A percentile compares a stretch with the other conserved stretches of the same genome.
Conservation (phyloP, 2,113 vertebrate genomes). For the Micromys minutus region DNA sequence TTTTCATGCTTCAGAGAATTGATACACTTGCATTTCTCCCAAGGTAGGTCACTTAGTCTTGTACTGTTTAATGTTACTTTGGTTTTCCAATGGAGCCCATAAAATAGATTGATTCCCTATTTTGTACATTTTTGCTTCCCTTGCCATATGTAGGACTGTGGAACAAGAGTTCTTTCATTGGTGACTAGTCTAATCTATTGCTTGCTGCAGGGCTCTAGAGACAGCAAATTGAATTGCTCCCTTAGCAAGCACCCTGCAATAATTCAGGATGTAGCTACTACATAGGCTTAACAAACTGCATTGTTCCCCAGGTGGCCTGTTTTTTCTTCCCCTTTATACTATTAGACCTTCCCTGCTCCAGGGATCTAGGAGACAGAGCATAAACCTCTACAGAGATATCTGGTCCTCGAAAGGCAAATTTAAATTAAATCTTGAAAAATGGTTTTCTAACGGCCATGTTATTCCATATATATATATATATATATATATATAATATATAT, state of each 20-base stretch:
- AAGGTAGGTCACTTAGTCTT: slow-evolving; percentile 59
- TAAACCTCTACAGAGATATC: neutral
- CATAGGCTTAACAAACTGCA: slow-evolving; percentile 50
- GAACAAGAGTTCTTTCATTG: slow-evolving; percentile 36
- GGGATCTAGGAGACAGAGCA: neutral
- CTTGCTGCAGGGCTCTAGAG: slow-evolving; percentile 60
- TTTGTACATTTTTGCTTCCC: slow-evolving; percentile 38
- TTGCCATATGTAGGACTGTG: slow-evolving; percentile 22
- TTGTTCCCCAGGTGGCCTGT: slow-evolving; percentile 57
- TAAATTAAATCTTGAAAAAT: neutral
- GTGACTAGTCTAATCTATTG: slow-evolving; percentile 66
- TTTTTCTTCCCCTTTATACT: neutral
- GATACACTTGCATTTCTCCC: slow-evolving; percentile 60
- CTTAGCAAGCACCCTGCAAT: slow-evolving; percentile 45
- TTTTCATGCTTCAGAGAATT: slow-evolving; percentile 63
- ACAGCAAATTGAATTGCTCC: slow-evolving; percentile 62
- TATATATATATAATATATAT: too few relatives aligned
- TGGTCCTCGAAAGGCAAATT: neutral
- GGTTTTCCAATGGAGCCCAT: slow-evolving; percentile 58
- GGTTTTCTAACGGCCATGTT: neutral
- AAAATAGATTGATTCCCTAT: slow-evolving; percentile 66
- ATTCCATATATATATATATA: too few relatives aligned
- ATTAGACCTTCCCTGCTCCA: neutral
- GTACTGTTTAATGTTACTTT: slow-evolving; percentile 46
- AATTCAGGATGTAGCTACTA: slow-evolving; percentile 69